Base-by-base conservation (phyloP, 2,113 vertebrate species). In the Thinocorus orbignyianus region DNA sequence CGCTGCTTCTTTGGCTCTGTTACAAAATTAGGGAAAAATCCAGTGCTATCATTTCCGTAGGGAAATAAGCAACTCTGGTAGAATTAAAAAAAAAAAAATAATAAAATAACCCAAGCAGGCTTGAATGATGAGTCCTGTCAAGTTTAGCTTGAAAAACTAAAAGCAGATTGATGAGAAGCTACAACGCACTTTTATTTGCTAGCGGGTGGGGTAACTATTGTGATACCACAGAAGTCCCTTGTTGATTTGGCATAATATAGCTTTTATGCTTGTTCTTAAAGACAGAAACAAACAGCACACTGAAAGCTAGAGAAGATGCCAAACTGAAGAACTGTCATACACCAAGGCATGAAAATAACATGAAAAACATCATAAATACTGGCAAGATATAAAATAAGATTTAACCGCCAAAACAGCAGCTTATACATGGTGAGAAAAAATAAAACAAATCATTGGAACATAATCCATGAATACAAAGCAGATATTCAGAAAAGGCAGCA, bases 91-190 rank as follows among this genome's bases (percentile, higher is more conserved):
- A 41, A 41, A 41, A 20, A 20, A 46, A 46, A 20, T 20, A 46
- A 20, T 20, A 46, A 86, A 84, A 80, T 60, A 93, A 80, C 4
- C 8, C 20, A 86, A 86, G 74, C 12, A 66, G 48, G 19, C 24
- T 77, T 93, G 74, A 87, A 72, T 91, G 81, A 86, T 33, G 31
- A 88, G 18, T 51, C 46, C 37, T 85, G 60, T 89, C 68, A 93
- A 72, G 28, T 73, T 84, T 42, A 79, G 48, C 35, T 78, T 61
- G 66, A 84, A 90, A 95, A 91, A 60, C 24, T 65, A 89, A 85
- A 89, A 85, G 23, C 33, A 90, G 83, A 96, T 37, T 73, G 54
- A 92, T 89, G 58, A 26, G 28, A 87, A 94, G n/a, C 42, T 93
- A 58, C 37, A 84, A 83, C 30, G 31, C 37, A 62, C 39, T 90